phyloP scores from a whole-genome alignment of 2,888 invertebrate species.

The Hirtodrosophila alboralis region DNA sequence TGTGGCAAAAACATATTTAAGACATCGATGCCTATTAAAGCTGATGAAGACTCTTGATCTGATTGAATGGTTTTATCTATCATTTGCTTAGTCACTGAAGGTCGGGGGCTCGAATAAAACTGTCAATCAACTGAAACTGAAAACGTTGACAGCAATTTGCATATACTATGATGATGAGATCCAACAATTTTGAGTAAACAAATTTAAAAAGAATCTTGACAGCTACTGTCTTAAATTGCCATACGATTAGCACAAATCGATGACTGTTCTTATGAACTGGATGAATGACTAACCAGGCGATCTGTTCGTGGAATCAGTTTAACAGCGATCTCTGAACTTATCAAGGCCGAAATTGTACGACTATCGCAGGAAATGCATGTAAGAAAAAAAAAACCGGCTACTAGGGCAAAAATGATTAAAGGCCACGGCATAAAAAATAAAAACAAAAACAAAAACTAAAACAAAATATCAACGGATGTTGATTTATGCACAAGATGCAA shows the following conservation, averaged over 20 bases:
- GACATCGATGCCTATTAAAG: slow-evolving; percentile 37
- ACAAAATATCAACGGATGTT: slow-evolving; percentile 55
- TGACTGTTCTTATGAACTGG: slow-evolving; percentile 29
- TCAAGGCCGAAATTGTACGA: slow-evolving; percentile 45
- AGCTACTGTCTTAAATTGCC: slow-evolving; percentile 24
- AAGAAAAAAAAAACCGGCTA: slow-evolving; percentile 54
- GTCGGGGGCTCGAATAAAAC: slow-evolving; percentile 46
- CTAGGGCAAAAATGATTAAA: slow-evolving; percentile 55
- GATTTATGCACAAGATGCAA: slow-evolving; percentile 65
- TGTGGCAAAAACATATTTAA: slow-evolving; percentile 42
- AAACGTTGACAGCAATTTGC: slow-evolving; percentile 31
- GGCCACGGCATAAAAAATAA: slow-evolving; percentile 16
- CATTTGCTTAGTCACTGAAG: slow-evolving; percentile 59
- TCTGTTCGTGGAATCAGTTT: slow-evolving; percentile 43
- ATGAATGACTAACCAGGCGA: slow-evolving; percentile 35
- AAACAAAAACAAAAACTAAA: slow-evolving; percentile 28
- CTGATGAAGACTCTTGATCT: slow-evolving; percentile 35
- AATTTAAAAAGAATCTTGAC: slow-evolving; percentile 25
- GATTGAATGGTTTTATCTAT: slow-evolving; percentile 23
- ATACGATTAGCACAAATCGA: slow-evolving; percentile 35
- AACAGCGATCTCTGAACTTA: slow-evolving; percentile 47
- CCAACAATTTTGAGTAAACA: background rate
- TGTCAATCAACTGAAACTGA: slow-evolving; percentile 43
- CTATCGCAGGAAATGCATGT: slow-evolving; percentile 64
- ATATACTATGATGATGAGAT: no score